Base-by-base conservation (phyloP, 2,888 invertebrate species). In the Amaurobius ferox region DNA sequence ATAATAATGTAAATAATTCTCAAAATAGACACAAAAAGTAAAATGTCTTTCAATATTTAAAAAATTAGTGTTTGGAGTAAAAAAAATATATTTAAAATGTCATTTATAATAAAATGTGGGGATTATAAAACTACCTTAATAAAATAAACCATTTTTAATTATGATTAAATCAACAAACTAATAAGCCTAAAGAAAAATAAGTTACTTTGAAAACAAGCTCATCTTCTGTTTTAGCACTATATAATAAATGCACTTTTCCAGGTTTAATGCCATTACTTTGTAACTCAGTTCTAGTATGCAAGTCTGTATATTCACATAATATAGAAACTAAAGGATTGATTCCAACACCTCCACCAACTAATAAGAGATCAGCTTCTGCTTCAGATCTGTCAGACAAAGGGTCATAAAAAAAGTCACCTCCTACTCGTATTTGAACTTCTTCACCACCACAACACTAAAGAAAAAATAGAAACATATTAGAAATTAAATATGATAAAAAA, bases 301-400 rank as follows among this genome's bases (percentile, higher is more conserved):
- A 64, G 76, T 90, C 89, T 32, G 88, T 79, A 26, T 90, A 89
- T 87, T 91, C 90, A 62, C 89, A 89, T 23, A 91, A 70, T 76
- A 92, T 92, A 35, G 92, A 92, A 55, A 90, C 89, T 7, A 92
- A 88, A 26, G 92, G 92, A 88, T 92, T 92, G 29, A 92, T 91
- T 6, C 92, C 92, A 16, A 92, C 92, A 0, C 92, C 92, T 6
- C 92, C 92, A 11, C 92, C 92, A 39, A 92, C 88, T 23, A 92
- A 89, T 32, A 92, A 88, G 11, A 92, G 86, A 72, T 90, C 89
- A 2, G 88, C 72, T 3, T 88, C 79, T 1, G 88, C 73, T 26
- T 83, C 87, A 13, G 19, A 68, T 7, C 64, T 39, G 16, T 87
- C 73, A 1, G 86, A 70, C 16, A 88, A 72, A 0, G 90, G 90